Percentiles rank a stretch among this genome's conserved stretches.
These are phyloP conservation scores for Sitophilus oryzae DNA, from an alignment of 1,140 invertebrate species.

Conservation along the genomic window DNA sequence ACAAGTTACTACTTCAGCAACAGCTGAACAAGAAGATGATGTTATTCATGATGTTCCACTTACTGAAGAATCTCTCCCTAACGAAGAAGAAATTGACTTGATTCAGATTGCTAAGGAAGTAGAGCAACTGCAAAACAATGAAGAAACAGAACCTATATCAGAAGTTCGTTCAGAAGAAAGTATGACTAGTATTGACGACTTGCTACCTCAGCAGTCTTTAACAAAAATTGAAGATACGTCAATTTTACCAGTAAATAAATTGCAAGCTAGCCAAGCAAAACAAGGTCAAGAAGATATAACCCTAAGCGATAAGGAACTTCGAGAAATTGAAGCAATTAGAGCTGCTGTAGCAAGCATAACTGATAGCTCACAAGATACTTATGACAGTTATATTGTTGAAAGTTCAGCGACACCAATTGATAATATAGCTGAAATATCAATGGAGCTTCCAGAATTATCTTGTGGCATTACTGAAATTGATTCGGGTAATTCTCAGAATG, in stretches of 20 bases:
- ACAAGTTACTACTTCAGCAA: not conserved
- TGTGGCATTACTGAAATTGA: not conserved
- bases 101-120: constrained; percentile 11
- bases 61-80: not conserved
- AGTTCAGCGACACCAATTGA: not conserved
- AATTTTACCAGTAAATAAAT: constrained; percentile 25
- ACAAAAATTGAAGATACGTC: not conserved
- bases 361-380: constrained; percentile 22
- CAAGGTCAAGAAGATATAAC: constrained; percentile 1
- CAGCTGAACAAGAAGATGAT: not conserved
- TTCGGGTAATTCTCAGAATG: too few species aligned
- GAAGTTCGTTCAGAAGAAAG: not conserved
- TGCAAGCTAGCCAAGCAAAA: constrained; percentile 20
- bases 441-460: not conserved
- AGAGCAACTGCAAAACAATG: not conserved
- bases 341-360: constrained; percentile 27
- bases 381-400: constrained; percentile 14
- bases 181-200: constrained; percentile 1
- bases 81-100: constrained; percentile 8
- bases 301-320: constrained; percentile 24
- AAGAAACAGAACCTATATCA: too few species aligned
- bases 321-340: constrained; percentile 28
- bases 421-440: not conserved
- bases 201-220: not conserved
- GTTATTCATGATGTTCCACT: not conserved